A percentile compares a stretch with the other conserved stretches of the same genome.
Evolutionary conservation across 2,888 invertebrate species (phyloP).

Genomic region (Meteorus cinctellus): DNA sequence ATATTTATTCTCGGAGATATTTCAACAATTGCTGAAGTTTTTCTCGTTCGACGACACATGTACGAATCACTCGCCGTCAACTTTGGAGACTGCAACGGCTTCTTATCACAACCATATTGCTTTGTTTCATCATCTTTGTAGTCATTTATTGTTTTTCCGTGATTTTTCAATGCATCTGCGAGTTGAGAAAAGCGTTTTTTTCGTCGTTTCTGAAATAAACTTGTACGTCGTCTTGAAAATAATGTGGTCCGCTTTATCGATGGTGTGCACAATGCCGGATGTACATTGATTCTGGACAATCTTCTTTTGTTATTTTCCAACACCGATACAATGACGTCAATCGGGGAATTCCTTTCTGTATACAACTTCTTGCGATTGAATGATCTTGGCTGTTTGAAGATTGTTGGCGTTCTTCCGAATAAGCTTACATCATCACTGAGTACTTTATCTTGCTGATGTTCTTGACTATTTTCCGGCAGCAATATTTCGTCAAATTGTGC

Average conservation of each 20-base stretch:
- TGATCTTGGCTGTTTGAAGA: slow-evolving; percentile 2
- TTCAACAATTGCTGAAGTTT: background rate
- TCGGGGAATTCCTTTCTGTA: slow-evolving; percentile 57
- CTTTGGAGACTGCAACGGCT: slow-evolving; percentile 45
- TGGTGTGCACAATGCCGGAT: slow-evolving; percentile 57
- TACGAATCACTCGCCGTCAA: slow-evolving; percentile 40
- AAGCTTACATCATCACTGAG: background rate
- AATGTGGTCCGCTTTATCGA: background rate
- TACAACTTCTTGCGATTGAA: slow-evolving; percentile 59
- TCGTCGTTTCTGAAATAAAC: slow-evolving; percentile 26
- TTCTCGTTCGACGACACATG: slow-evolving; percentile 10
- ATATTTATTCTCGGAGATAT: background rate
- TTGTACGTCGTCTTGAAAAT: slow-evolving; percentile 13
- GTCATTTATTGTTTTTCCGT: background rate
- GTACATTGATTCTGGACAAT: slow-evolving; percentile 38
- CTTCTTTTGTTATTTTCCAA: background rate
- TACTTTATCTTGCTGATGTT: background rate
- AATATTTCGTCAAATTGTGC: slow-evolving; percentile 43
- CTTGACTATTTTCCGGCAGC: background rate
- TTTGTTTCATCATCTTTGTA: background rate
- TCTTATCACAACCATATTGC: slow-evolving; percentile 32
- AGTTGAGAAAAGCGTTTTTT: slow-evolving; percentile 38
- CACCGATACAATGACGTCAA: slow-evolving; percentile 54
- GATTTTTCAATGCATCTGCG: background rate
- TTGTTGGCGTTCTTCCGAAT: slow-evolving; percentile 17